Evolutionary conservation across 2,888 invertebrate species (phyloP).

Genomic region (Drosophila monieri): DNA sequence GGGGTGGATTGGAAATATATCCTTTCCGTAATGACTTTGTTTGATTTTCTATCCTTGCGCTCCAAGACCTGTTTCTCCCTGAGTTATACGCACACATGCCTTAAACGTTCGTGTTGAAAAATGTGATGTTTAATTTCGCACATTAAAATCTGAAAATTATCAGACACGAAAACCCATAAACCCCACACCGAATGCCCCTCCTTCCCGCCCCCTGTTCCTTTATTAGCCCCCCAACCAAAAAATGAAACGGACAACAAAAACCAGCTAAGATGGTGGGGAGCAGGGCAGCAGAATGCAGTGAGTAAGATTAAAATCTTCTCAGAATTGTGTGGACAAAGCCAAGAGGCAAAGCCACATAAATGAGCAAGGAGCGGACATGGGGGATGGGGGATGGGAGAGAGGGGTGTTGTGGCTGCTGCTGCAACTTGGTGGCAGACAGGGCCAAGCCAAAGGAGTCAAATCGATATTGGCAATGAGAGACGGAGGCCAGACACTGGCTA

Average conservation of each 20-base stretch:
- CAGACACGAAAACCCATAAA: constrained; percentile 81
- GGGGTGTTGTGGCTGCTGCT: constrained; percentile 11
- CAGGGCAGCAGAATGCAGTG: constrained; percentile 40
- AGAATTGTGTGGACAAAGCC: constrained; percentile 71
- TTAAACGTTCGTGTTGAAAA: constrained; percentile 80
- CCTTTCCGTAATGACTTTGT: background rate
- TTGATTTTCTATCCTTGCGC: background rate
- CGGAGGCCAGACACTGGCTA: constrained; percentile 27
- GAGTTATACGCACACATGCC: constrained; percentile 19
- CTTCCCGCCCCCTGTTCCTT: background rate
- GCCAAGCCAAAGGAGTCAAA: constrained; percentile 65
- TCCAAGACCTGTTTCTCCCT: constrained; percentile 2
- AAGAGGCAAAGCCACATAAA: constrained; percentile 67
- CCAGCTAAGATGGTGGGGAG: constrained; percentile 7
- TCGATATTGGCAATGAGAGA: constrained; percentile 62
- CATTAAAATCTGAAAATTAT: constrained; percentile 82
- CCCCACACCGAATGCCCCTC: constrained; percentile 73
- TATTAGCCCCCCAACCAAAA: no score
- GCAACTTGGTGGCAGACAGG: constrained; percentile 42
- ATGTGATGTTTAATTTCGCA: constrained; percentile 83
- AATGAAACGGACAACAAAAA: constrained; percentile 3
- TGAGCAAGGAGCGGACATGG: constrained; percentile 29
- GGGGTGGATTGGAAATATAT: background rate
- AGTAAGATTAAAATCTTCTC: constrained; percentile 78
- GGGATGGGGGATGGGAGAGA: constrained; percentile 15